Percentiles rank a stretch among this genome's conserved stretches.
phyloP scores from a whole-genome alignment of 2,888 invertebrate species.

The Tineola bisselliella region DNA sequence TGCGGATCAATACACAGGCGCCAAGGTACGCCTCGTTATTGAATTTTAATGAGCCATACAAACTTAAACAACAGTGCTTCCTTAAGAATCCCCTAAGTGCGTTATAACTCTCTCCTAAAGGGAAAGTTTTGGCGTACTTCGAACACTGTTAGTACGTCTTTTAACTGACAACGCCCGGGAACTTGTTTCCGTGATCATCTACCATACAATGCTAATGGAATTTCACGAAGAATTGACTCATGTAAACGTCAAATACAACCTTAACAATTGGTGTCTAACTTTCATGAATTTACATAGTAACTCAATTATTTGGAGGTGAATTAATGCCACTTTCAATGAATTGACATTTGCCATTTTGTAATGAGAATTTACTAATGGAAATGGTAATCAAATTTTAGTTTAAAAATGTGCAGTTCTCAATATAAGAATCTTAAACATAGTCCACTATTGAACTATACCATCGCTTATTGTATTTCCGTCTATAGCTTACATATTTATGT shows the following conservation, averaged over 20 bases:
- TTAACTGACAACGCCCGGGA: constrained; percentile 24
- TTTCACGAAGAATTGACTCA: constrained; percentile 24
- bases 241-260: not conserved
- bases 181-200: not conserved
- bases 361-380: no score
- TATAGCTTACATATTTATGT: no score
- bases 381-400: no score
- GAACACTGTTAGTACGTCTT: constrained; percentile 36
- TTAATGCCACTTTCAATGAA: no score
- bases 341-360: no score
- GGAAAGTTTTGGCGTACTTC: constrained; percentile 14
- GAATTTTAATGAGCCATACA: constrained; percentile 42
- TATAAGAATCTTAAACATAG: no score
- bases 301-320: no score
- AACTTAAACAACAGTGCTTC: constrained; percentile 22
- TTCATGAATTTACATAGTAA: constrained; percentile 3
- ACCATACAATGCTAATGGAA: constrained; percentile 28
- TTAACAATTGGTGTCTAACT: not conserved
- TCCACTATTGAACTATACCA: no score
- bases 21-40: constrained; percentile 29
- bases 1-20: constrained; percentile 32
- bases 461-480: no score
- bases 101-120: not conserved
- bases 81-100: constrained; percentile 2
- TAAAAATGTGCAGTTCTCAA: no score